Conservation (phyloP, 2,797 vertebrate species). For the Dendrocincla tyrannina region DNA sequence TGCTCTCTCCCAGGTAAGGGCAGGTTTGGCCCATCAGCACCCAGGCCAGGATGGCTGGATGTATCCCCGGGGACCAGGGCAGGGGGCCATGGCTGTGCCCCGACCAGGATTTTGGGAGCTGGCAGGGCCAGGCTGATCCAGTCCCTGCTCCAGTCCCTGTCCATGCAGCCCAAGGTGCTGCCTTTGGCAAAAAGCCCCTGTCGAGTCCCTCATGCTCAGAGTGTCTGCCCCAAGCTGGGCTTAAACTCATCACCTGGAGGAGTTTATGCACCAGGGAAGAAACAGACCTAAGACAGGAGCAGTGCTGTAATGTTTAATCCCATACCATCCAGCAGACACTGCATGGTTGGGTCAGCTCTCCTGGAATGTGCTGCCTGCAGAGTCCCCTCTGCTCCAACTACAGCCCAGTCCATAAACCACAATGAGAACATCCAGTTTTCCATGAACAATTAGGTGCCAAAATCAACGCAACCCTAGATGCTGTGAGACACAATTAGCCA, state of each 20-base stretch:
- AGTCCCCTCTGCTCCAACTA: background rate
- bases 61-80: too few relatives aligned
- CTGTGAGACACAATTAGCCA: background rate
- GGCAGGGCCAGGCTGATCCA: too few relatives aligned
- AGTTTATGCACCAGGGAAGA: background rate
- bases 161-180: background rate
- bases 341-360: fast-evolving
- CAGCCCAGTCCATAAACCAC: background rate
- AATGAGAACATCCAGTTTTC: background rate
- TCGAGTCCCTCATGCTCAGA: background rate
- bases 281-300: background rate
- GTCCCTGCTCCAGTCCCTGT: background rate
- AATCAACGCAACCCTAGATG: background rate
- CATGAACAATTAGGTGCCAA: background rate
- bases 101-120: too few relatives aligned
- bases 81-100: too few relatives aligned
- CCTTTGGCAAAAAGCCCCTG: background rate
- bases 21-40: too few relatives aligned
- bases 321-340: background rate
- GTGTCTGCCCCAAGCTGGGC: background rate
- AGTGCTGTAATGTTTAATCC: background rate
- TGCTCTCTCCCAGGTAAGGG: too few relatives aligned
- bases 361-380: background rate
- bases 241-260: background rate
- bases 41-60: too few relatives aligned